A percentile compares a stretch with the other conserved stretches of the same genome.
Evolutionary conservation across 2,113 vertebrate genomes (phyloP).

Genomic region (Crotalus helleri): DNA sequence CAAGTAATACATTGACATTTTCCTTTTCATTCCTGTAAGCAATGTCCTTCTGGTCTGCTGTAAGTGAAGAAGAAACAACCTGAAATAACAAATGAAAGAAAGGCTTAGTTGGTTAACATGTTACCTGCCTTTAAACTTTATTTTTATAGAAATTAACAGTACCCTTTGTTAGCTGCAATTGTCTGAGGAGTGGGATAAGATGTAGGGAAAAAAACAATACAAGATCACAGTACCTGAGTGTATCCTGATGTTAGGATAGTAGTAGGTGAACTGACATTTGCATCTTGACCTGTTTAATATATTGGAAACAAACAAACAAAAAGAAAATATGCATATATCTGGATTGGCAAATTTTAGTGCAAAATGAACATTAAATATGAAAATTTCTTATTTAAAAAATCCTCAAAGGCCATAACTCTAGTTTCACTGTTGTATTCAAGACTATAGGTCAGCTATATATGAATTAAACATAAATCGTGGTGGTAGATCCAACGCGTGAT

Average conservation of each 20-base stretch:
- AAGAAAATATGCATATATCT: not conserved
- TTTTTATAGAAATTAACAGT: not conserved
- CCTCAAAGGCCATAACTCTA: not conserved
- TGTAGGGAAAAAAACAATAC: not conserved
- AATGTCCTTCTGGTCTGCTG: conserved; percentile 47
- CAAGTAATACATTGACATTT: conserved; percentile 62
- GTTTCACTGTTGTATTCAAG: not conserved
- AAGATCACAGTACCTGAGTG: conserved; percentile 73
- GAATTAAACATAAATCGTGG: not conserved
- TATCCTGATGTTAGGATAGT: conserved; percentile 33
- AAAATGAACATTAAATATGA: not conserved
- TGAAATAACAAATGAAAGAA: conserved; percentile 38
- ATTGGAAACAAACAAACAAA: conserved; percentile 1
- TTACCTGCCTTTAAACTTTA: not conserved
- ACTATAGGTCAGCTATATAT: not conserved
- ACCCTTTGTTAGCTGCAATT: not conserved
- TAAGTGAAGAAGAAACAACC: conserved; percentile 42
- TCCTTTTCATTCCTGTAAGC: conserved; percentile 51
- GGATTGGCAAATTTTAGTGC: conserved; percentile 6
- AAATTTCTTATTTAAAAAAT: not conserved
- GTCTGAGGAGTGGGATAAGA: not conserved
- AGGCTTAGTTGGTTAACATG: not conserved
- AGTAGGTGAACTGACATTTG: conserved; percentile 35
- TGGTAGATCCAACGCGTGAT: not conserved
- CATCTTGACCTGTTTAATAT: conserved; percentile 54